Evolutionary conservation across 2,113 vertebrate species (phyloP), one percentile per base, ranked within the genome.

Genomic region (Cricetomys ansorgei): DNA sequence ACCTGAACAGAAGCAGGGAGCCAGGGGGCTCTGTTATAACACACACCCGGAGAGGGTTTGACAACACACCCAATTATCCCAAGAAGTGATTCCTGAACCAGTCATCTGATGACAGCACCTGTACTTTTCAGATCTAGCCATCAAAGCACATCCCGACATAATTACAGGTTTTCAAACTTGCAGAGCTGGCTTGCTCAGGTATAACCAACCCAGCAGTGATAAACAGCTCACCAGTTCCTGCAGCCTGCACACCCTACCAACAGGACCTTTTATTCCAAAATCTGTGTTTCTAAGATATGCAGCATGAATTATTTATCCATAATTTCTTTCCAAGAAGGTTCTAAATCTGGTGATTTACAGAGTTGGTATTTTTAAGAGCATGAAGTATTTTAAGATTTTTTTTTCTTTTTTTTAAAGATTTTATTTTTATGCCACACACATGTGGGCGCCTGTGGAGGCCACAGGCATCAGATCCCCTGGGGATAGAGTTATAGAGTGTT

Each of bases 301-400:
- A 64, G 48, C 43, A 87, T 75, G 95, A 89, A 95, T 86, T 81
- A 94, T 91, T 83, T 72, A 89, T 27, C 67, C 62, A 23, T 62
- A 29, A 10, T 59, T 94, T 94, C 81, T 86, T 87, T 93, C 92
- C 92, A 72, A 50, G 88, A 67, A 91, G 65, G 67, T 91, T 77
- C 37, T 73, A 13, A 92, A 29, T 67, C 72, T 79, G 65, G 48
- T 92, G 59, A 97, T 75, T 83, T 83, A n/a, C 43, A 93, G 53
- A 79, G 65, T 94, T 92, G 48, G 50, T 77, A 64, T 69, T 92
- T 96, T 96, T 79, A 88, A 95, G 76, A 75, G 67, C 67, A 55
- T 77, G 65, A 88, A 84, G 91, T 84, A 88, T 19, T 64, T 84
- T 84, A 45, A 84, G 15, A 15, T 43, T 64, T 83, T 80, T 40